Base-by-base conservation (phyloP, 2,888 invertebrate species). In the Eilema depressum region DNA sequence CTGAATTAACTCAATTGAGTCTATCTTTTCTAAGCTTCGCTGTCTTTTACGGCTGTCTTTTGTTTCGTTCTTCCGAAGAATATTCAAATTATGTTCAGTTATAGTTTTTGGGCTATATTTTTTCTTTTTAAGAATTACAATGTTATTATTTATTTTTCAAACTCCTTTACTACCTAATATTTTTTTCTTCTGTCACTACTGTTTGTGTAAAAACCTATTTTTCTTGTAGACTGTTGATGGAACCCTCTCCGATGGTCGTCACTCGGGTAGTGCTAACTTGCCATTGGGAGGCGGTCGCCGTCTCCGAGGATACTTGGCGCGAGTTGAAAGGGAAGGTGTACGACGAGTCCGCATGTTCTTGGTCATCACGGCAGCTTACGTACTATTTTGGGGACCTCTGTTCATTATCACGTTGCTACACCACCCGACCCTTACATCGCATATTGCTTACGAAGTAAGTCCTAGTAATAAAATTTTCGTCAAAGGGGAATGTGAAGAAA, bases 301-400 rank as follows among this genome's bases (percentile, higher is more conserved):
- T 75, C 97, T 98, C 92, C 96, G 97, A 69, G 97, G 97, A 79
- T 98, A 98, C 91, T 94, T 98, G 76, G 96, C 97, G 74, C 95
- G 97, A 78, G 97, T 98, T 92, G 98, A 98, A 88, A 94, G 97
- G 37, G 98, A 98, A 86, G 98, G 98, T 0, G 97, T 98, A 66
- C 97, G 97, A 81, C 95, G 98, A 71, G 98, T 98, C 68, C 97
- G 98, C 91, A 98, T 98, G 97, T 98, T 98, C 92, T 96, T 98
- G 75, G 97, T 98, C 83, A 97, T 98, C 87, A 98, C 97, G 0
- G 97, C 97, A 0, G 98, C 98, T 37, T 98, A 98, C 91, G 96
- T 98, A 61, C 95, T 98, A 68, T 98, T 98, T 93, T 98, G 98
- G 98, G 98, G 98, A 76, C 98, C 98, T 20, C 95, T 98, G 76